Evolutionary conservation across 2,797 vertebrate genomes (phyloP).

Genomic region (Tenualosa thibaudeaui): DNA sequence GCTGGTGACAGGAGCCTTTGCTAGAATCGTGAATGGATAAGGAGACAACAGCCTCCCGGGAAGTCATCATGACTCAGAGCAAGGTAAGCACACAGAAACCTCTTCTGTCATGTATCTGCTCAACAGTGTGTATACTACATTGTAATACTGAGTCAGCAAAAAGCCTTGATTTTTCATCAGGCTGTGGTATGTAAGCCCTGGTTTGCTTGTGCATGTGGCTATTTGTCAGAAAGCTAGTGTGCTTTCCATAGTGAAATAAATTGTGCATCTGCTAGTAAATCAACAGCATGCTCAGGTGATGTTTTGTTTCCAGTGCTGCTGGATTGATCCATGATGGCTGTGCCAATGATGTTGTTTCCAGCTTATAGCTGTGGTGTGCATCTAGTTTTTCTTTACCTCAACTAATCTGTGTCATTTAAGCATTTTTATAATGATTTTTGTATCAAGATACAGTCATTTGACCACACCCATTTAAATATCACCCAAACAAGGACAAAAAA

Average conservation of each 20-base stretch:
- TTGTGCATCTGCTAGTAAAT: not conserved
- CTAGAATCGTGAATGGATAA: not conserved
- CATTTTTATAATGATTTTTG: not conserved
- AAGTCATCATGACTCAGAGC: conserved; percentile 72
- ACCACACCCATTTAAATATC: not conserved
- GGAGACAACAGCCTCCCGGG: conserved; percentile 28
- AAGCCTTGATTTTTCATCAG: too few species aligned
- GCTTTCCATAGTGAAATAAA: not conserved
- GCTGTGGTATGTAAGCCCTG: not conserved
- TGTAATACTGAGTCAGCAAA: not conserved
- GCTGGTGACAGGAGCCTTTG: not conserved
- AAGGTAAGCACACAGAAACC: conserved; percentile 64
- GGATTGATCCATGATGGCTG: not conserved
- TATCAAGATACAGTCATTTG: not conserved
- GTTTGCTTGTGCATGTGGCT: not conserved
- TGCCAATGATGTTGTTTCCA: not conserved
- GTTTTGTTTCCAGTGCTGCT: not conserved
- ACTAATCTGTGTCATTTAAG: not conserved
- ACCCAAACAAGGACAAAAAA: not conserved
- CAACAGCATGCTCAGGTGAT: not conserved
- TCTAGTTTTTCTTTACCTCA: not conserved
- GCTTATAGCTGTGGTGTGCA: not conserved
- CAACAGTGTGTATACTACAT: not conserved
- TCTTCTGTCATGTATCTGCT: not conserved
- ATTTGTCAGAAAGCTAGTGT: not conserved